Percentiles rank a stretch among this genome's conserved stretches.
Conservation (phyloP, 1,140 invertebrate genomes). For the Drosophila grimshawi region DNA sequence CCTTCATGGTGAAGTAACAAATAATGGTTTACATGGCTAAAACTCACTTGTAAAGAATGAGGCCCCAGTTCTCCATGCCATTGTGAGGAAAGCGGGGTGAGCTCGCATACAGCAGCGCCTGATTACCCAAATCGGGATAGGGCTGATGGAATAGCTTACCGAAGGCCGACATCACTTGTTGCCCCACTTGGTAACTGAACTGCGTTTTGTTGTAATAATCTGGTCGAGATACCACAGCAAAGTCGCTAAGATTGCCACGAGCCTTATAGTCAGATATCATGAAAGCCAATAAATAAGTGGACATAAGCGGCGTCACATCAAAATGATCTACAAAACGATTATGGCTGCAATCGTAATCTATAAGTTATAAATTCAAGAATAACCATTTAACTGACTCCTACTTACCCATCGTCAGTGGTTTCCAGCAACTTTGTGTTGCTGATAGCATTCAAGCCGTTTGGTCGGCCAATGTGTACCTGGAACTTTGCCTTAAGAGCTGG, state of each 20-base stretch:
- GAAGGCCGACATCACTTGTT: slow-evolving; percentile 85
- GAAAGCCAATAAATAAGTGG: slow-evolving; percentile 91
- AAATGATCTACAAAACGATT: slow-evolving; percentile 67
- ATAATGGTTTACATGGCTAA: not conserved
- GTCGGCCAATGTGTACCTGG: slow-evolving; percentile 87
- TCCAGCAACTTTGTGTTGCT: slow-evolving; percentile 85
- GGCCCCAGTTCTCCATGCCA: slow-evolving; percentile 94
- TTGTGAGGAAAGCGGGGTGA: slow-evolving; percentile 91
- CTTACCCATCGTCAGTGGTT: slow-evolving; percentile 47
- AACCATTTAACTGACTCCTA: not conserved
- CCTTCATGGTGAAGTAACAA: too few relatives aligned
- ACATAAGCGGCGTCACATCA: slow-evolving; percentile 88
- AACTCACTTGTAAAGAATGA: slow-evolving; percentile 87
- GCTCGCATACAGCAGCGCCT: slow-evolving; percentile 88
- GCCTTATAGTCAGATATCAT: slow-evolving; percentile 89
- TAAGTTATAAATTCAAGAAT: not conserved
- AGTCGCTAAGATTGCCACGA: slow-evolving; percentile 58
- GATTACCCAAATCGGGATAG: slow-evolving; percentile 81
- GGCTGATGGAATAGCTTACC: slow-evolving; percentile 84
- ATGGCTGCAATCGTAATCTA: slow-evolving; percentile 33
- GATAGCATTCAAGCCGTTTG: slow-evolving; percentile 85
- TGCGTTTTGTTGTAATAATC: slow-evolving; percentile 87
- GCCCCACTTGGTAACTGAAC: slow-evolving; percentile 86
- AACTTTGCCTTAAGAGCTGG: slow-evolving; percentile 94
- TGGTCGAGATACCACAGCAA: slow-evolving; percentile 87